A percentile compares a stretch with the other conserved stretches of the same genome.
phyloP scores from a whole-genome alignment of 2,888 invertebrate genomes.

The Eristalinus aeneus region DNA sequence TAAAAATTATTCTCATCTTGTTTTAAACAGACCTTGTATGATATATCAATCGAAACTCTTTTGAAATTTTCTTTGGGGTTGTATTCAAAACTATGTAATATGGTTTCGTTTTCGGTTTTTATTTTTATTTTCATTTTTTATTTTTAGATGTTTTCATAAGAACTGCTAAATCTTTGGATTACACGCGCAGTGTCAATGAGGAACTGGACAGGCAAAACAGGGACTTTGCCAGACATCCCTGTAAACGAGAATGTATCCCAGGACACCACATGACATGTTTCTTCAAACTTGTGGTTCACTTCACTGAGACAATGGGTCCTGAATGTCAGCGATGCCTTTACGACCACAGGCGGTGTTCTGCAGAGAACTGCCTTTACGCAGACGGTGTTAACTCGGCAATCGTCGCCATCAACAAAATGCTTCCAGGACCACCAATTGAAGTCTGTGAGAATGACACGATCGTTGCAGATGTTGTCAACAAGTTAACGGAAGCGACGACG shows the following conservation, averaged over 20 bases:
- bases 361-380: conserved; percentile 76
- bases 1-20: too few species aligned
- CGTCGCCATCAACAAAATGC: conserved; percentile 78
- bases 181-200: conserved; percentile 21
- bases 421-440: conserved; percentile 78
- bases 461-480: conserved; percentile 77
- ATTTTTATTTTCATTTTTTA: too few species aligned
- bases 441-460: conserved; percentile 78
- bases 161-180: conserved; percentile 45
- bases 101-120: too few species aligned
- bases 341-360: conserved; percentile 75
- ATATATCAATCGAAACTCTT: too few species aligned
- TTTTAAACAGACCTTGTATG: too few species aligned
- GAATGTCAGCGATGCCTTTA: conserved; percentile 76
- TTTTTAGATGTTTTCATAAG: conserved; percentile 34
- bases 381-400: conserved; percentile 76
- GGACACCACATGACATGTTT: conserved; percentile 76
- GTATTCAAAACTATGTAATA: too few species aligned
- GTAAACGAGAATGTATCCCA: conserved; percentile 76
- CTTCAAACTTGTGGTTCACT: conserved; percentile 77
- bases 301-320: conserved; percentile 76
- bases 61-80: too few species aligned
- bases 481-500: conserved; percentile 75
- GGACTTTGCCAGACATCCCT: conserved; percentile 76
- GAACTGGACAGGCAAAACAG: conserved; percentile 41